These are phyloP conservation scores for Pituophis catenifer DNA, from an alignment of 2,113 vertebrate genomes.

Conservation along the genomic window DNA sequence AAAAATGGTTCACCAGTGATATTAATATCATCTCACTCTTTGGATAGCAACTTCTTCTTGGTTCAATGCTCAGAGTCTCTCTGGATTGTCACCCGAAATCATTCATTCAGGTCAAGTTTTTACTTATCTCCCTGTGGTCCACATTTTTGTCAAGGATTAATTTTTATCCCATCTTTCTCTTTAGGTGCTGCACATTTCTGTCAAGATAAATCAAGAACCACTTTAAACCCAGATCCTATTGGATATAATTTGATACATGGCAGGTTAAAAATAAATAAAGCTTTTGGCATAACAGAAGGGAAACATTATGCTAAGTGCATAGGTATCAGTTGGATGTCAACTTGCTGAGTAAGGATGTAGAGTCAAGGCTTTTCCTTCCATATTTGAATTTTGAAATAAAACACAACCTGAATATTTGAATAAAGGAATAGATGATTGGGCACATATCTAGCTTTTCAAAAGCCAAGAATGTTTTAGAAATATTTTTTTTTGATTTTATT, in stretches of 20 bases:
- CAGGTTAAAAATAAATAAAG: rapidly evolving
- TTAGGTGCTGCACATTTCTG: background rate
- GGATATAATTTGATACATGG: rapidly evolving
- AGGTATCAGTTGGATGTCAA: rapidly evolving
- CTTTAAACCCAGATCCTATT: rapidly evolving
- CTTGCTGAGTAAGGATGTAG: rapidly evolving
- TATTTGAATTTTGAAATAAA: background rate
- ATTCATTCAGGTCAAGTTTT: background rate
- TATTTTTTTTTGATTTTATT: background rate
- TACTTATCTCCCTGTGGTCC: background rate
- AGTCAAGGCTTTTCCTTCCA: background rate
- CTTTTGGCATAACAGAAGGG: background rate
- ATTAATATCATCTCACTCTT: background rate
- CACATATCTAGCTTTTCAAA: background rate
- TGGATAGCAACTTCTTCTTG: background rate
- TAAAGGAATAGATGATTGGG: background rate
- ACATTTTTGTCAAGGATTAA: conserved; percentile 14
- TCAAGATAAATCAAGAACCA: rapidly evolving
- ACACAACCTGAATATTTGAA: background rate
- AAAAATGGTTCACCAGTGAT: background rate
- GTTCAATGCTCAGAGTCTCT: background rate
- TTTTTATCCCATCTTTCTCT: conserved; percentile 29
- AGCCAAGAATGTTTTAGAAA: background rate
- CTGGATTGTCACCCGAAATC: background rate
- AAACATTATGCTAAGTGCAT: rapidly evolving